Conservation (phyloP, 2,888 invertebrate species). For the Platycheirus rosarum region DNA sequence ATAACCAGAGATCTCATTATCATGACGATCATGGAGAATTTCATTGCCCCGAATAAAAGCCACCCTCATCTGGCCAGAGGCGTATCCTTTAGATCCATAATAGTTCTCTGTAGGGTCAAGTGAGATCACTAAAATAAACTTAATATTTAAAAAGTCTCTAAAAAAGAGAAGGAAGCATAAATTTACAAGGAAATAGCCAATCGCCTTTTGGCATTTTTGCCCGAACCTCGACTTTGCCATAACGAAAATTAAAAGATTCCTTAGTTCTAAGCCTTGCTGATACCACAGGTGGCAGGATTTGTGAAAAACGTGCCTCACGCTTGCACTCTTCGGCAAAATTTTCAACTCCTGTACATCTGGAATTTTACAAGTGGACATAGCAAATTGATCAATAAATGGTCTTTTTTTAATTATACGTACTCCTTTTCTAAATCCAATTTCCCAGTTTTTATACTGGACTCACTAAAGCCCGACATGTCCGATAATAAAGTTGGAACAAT, state of each 20-base stretch:
- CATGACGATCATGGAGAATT: slow-evolving; percentile 75
- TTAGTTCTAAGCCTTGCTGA: slow-evolving; percentile 86
- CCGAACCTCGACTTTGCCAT: slow-evolving; percentile 87
- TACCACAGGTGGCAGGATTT: slow-evolving; percentile 87
- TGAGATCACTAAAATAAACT: slow-evolving; percentile 87
- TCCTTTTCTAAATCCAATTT: slow-evolving; percentile 80
- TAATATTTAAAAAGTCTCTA: too few species aligned
- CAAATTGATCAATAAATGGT: background rate
- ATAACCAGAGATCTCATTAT: slow-evolving; percentile 77
- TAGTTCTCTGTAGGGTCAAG: slow-evolving; percentile 86
- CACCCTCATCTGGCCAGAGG: slow-evolving; percentile 88
- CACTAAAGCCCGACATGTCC: slow-evolving; percentile 75
- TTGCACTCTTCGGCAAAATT: slow-evolving; percentile 78
- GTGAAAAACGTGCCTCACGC: slow-evolving; percentile 60
- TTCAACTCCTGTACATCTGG: slow-evolving; percentile 84
- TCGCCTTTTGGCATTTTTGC: slow-evolving; percentile 90
- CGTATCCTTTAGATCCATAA: slow-evolving; percentile 85
- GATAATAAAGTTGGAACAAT: slow-evolving; percentile 81
- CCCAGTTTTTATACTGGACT: slow-evolving; percentile 76
- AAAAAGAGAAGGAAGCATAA: background rate
- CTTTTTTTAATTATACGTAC: slow-evolving; percentile 76
- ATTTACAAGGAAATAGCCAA: slow-evolving; percentile 89
- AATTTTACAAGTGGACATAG: background rate
- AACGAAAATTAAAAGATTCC: slow-evolving; percentile 86
- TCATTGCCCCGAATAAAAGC: slow-evolving; percentile 88